Conservation (phyloP, 2,113 vertebrate species). For the Gadus chalcogrammus region DNA sequence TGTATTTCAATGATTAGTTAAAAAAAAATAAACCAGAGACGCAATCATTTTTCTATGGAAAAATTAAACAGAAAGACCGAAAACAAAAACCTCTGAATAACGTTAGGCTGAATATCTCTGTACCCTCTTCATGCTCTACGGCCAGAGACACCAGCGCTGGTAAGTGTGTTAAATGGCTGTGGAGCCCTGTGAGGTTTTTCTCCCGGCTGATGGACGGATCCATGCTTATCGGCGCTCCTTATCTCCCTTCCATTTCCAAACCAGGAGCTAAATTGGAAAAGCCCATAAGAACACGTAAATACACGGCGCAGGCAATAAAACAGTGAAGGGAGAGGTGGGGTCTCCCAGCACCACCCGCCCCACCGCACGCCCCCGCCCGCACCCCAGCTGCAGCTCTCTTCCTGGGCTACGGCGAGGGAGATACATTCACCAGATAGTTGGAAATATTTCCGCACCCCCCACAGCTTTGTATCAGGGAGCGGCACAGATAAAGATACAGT, state of each 20-base stretch:
- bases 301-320: conserved; percentile 75
- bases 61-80: too few species aligned
- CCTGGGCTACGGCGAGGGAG: conserved; percentile 52
- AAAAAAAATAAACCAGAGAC: too few species aligned
- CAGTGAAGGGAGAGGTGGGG: conserved; percentile 42
- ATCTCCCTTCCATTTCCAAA: conserved; percentile 74
- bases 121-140: too few species aligned
- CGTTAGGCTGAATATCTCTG: too few species aligned
- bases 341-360: too few species aligned
- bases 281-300: conserved; percentile 68
- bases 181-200: conserved; percentile 61
- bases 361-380: conserved; percentile 4
- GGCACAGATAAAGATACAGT: conserved; percentile 69
- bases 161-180: conserved; percentile 55
- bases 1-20: too few species aligned
- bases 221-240: conserved; percentile 65
- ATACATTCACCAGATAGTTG: conserved; percentile 70
- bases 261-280: conserved; percentile 74
- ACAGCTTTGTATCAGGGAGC: conserved; percentile 66
- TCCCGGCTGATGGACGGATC: conserved; percentile 66
- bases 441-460: conserved; percentile 65
- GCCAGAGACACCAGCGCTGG: too few species aligned
- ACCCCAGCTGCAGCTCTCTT: conserved; percentile 40
- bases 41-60: too few species aligned
- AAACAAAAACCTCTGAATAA: too few species aligned